These are phyloP conservation scores for Harlomillsia oculata DNA, from an alignment of 1,140 invertebrate species.

Conservation along the genomic window DNA sequence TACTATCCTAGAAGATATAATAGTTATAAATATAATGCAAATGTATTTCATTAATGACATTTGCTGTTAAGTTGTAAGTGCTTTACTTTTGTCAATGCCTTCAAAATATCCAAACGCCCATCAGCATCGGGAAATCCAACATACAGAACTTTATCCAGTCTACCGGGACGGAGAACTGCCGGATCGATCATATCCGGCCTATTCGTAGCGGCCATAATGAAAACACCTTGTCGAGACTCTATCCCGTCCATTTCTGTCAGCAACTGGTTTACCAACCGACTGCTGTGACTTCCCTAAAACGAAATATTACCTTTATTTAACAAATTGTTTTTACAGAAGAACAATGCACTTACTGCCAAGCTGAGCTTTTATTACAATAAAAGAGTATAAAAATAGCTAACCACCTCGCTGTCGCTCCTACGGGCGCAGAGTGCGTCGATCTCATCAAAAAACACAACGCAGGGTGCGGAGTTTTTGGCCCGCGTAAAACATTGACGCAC, in stretches of 20 bases:
- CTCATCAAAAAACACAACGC: constrained; percentile 99
- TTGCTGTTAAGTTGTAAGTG: neutral
- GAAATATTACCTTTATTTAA: neutral
- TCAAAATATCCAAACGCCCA: constrained; percentile 80
- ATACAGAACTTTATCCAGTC: constrained; percentile 88
- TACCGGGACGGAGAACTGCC: constrained; percentile 84
- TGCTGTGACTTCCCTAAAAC: constrained; percentile 52
- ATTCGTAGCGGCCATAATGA: constrained; percentile 92
- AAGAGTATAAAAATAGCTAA: constrained; percentile 34
- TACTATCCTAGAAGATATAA: constrained; percentile 52
- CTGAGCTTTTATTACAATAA: neutral
- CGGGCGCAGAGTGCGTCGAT: constrained; percentile 92
- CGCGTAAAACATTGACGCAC: constrained; percentile 89
- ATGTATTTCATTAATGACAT: neutral
- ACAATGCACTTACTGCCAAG: neutral
- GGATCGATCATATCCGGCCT: constrained; percentile 94
- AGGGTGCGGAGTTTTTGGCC: constrained; percentile 88
- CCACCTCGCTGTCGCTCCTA: constrained; percentile 62
- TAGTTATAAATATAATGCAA: neutral
- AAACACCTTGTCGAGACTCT: constrained; percentile 73
- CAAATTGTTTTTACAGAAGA: too few species aligned
- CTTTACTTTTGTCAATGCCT: constrained; percentile 75
- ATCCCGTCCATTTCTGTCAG: constrained; percentile 98
- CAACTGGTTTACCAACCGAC: constrained; percentile 90
- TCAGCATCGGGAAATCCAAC: constrained; percentile 73